Evolutionary conservation across 1,140 invertebrate genomes (phyloP), one percentile per base, ranked within the genome.

Genomic region (Leptonema lineaticorne): DNA sequence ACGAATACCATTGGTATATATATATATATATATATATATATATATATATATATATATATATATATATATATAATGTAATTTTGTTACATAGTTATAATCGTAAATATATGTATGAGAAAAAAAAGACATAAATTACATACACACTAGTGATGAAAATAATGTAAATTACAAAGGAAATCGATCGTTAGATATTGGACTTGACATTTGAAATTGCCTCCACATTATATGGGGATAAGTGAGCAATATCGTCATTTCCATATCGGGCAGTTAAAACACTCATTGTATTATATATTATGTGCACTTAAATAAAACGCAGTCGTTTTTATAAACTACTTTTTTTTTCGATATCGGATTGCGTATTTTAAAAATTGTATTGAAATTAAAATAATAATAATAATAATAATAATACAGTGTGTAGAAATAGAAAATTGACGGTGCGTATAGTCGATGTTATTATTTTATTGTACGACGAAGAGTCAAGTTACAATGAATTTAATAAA

Each of bases 151-250:
- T n/a, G n/a, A 22, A 18, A 20, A 50, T 50, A 22, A 50, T 50
- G 46, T 50, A 50, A 50, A 50, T 50, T 50, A 50, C 46, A 50
- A 18, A 50, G 46, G 46, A 50, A 50, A 50, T 50, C 46, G 46
- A 50, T 50, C 46, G 46, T 50, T 50, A 50, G 46, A 50, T 50
- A 50, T 50, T 50, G 46, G 46, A 50, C 46, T 50, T 50, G 46
- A 50, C 46, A 50, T 50, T 50, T 50, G 18, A 50, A 50, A 50
- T 50, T 18, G 46, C 46, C 24, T 50, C 46, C 46, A 50, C 46
- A 50, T 50, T 16, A 50, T 50, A 50, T 50, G 24, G 18, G 46
- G 46, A 50, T 5, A 20, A 4, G 18, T 20, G 46, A 16, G 16
- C 16, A 45, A 14, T 26, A 53, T 53, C 22, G 24, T 4, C 37